A percentile compares a stretch with the other conserved stretches of the same genome.
These are phyloP conservation scores for Acleris cristana DNA, from an alignment of 2,888 invertebrate species.

Conservation along the genomic window DNA sequence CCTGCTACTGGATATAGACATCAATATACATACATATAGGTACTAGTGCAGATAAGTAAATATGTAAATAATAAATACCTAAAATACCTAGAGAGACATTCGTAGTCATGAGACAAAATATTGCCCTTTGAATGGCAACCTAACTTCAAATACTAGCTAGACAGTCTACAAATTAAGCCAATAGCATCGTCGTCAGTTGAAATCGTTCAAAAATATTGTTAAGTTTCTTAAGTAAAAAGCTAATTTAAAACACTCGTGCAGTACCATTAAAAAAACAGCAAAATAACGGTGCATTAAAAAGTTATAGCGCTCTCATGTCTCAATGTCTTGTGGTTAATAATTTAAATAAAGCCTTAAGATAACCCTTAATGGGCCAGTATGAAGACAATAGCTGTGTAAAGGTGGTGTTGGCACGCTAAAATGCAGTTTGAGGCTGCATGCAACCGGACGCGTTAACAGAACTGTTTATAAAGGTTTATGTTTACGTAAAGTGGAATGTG, in stretches of 20 bases:
- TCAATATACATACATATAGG: no score
- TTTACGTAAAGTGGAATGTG: slow-evolving; percentile 1
- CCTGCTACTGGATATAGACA: no score
- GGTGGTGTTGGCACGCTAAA: slow-evolving; percentile 34
- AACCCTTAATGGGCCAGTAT: slow-evolving; percentile 27
- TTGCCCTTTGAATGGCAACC: no score
- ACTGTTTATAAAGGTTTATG: slow-evolving; percentile 1
- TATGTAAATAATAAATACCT: no score
- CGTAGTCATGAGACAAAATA: no score
- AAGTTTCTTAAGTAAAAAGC: background rate
- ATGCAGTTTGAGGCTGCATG: slow-evolving; percentile 20
- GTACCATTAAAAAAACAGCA: background rate
- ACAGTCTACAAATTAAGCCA: no score
- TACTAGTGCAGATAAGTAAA: no score
- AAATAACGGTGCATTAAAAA: slow-evolving; percentile 14
- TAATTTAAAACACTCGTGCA: background rate
- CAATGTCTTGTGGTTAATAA: slow-evolving; percentile 27
- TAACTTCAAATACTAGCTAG: no score
- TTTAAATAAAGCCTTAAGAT: slow-evolving; percentile 37
- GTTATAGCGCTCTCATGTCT: slow-evolving; percentile 19
- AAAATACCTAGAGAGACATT: no score
- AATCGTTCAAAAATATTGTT: no score
- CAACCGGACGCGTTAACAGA: slow-evolving; percentile 4
- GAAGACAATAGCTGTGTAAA: slow-evolving; percentile 34
- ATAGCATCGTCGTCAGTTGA: no score